Evolutionary conservation across 2,888 invertebrate species (phyloP), one percentile per base, ranked within the genome.

Genomic region (Macrosiphum euphorbiae): DNA sequence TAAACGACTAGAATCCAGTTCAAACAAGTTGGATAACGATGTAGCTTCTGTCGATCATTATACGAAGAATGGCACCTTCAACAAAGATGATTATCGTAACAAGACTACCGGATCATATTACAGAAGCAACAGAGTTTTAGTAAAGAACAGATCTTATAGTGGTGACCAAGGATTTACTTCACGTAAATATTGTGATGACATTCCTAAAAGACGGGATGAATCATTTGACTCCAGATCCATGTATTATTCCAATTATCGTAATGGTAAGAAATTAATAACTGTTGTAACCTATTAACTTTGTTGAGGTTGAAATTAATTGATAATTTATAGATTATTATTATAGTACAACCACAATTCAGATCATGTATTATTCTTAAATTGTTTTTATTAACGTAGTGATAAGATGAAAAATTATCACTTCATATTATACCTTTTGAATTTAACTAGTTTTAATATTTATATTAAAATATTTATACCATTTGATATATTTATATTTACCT

Each of bases 241-340:
- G 85, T 90, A 94, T 52, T 94, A 94, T 86, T 86, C 85, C 4
- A 90, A 8, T 67, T 94, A 94, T 94, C 94, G 94, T n/a, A 86
- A n/a, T 87, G 94, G 94, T 94, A 26, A 94, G 90, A 85, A n/a
- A 55, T 88, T 58, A 28, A 7, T 44, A 41, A 55, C 86, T 13
- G 26, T 47, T 50, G 1, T 86, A 86, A 86, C 47, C n/a, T 35
- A 88, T 24, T 88, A 1, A 52, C 24, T 13, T 50, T n/a, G 8
- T 87, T n/a, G 8, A 13, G 26, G 3, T 87, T 7, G 26, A 87
- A n/a, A 50, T 86, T 44, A 28, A 47, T 86, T 86, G 47, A 50
- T 28, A 26, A 58, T 41, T 55, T 11, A 44, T 55, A 5, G 2
- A 89, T 26, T 61, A 89, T 44, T 58, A 52, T 20, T 35, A 35